Conservation (phyloP, 2,113 vertebrate species). For the Cyprinus carpio region DNA sequence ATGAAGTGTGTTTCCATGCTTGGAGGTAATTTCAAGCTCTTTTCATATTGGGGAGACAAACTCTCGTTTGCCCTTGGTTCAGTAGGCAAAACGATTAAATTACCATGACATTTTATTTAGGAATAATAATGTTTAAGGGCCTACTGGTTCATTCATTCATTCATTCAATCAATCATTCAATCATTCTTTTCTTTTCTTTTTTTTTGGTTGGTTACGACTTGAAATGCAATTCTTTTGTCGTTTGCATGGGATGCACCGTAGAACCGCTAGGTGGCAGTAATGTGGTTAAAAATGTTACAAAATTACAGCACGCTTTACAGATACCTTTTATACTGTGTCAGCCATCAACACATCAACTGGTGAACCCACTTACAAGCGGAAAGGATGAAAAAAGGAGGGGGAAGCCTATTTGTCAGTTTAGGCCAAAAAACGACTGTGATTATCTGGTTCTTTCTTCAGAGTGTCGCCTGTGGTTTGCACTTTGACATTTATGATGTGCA, state of each 20-base stretch:
- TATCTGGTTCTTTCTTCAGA: constrained; percentile 7
- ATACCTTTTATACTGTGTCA: neutral
- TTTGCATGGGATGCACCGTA: neutral
- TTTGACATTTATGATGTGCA: constrained; percentile 1
- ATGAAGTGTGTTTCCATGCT: neutral
- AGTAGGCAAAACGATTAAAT: neutral
- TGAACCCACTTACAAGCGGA: constrained; percentile 14
- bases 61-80: neutral
- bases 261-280: constrained; percentile 12
- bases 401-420: constrained; percentile 32
- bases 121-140: neutral
- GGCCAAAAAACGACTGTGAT: neutral
- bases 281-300: neutral
- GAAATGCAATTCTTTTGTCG: neutral
- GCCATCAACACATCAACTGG: neutral
- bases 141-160: too few species aligned
- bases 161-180: too few species aligned
- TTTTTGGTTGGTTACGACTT: neutral
- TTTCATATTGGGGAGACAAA: neutral
- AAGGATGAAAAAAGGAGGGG: neutral
- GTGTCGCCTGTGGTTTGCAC: constrained; percentile 10
- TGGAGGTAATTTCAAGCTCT: neutral
- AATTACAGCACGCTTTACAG: neutral
- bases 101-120: neutral
- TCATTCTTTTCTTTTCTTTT: too few species aligned